phyloP scores from a whole-genome alignment of 2,113 vertebrate genomes.

The Piaya cayana region DNA sequence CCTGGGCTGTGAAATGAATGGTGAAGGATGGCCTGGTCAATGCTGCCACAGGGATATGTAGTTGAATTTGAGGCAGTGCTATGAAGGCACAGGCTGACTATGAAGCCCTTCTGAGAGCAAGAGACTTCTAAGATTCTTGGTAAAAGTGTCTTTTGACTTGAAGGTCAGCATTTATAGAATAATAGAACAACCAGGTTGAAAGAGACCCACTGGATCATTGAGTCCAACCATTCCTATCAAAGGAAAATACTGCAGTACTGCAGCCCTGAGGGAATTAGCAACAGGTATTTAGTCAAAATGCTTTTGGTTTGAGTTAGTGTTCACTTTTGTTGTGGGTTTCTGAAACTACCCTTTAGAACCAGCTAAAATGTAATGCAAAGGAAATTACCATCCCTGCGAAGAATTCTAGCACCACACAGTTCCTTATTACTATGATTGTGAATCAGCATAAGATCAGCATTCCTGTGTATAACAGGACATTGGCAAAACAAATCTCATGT shows the following conservation, averaged over 20 bases:
- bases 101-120: neutral
- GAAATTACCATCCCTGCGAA: neutral
- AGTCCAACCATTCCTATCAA: too few relatives aligned
- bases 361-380: neutral
- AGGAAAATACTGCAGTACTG: too few relatives aligned
- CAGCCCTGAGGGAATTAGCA: neutral
- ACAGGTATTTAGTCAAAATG: neutral
- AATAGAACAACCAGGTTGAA: too few relatives aligned
- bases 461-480: neutral
- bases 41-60: accelerated
- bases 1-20: neutral
- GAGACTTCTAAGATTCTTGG: neutral
- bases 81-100: neutral
- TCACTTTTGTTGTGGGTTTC: neutral
- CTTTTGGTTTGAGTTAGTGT: neutral
- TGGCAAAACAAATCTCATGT: neutral
- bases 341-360: neutral
- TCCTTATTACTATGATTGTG: neutral
- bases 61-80: neutral
- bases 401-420: neutral
- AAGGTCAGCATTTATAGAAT: neutral
- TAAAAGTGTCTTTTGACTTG: neutral
- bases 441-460: neutral
- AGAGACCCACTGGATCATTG: too few relatives aligned
- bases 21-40: neutral